A percentile compares a stretch with the other conserved stretches of the same genome.
These are phyloP conservation scores for Zelleria hepariella DNA, from an alignment of 2,888 invertebrate genomes.

Conservation along the genomic window DNA sequence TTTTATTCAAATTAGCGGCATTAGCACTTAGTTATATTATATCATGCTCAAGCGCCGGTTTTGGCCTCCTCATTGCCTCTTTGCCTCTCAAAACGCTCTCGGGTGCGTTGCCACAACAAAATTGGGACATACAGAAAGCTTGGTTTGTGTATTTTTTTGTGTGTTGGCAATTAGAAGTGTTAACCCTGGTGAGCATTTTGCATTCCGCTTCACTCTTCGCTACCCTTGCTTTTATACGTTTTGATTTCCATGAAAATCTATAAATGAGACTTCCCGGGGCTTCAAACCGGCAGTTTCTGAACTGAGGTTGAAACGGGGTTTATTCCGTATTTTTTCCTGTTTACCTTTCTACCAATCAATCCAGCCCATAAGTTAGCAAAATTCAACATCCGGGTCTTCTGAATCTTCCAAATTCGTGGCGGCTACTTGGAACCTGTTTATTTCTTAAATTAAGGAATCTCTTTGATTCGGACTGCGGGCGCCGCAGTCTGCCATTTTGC, in stretches of 20 bases:
- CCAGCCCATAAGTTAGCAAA: too few relatives aligned
- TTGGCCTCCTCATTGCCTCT: not conserved
- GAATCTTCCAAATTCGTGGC: not conserved
- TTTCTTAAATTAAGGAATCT: conserved; percentile 1
- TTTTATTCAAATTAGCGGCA: not conserved
- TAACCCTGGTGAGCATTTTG: too few relatives aligned
- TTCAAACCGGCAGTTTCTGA: too few relatives aligned
- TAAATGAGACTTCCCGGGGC: too few relatives aligned
- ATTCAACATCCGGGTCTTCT: too few relatives aligned
- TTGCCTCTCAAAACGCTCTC: not conserved
- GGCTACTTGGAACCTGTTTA: not conserved
- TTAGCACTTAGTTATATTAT: not conserved
- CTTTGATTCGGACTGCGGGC: conserved; percentile 2
- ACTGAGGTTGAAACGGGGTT: too few relatives aligned
- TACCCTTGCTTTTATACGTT: too few relatives aligned
- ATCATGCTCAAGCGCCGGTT: not conserved
- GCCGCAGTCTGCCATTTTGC: conserved; percentile 1
- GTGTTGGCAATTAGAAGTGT: too few relatives aligned
- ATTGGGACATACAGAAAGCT: not conserved
- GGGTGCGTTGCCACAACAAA: not conserved
- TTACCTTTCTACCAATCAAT: too few relatives aligned
- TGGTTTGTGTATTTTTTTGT: not conserved
- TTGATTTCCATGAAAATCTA: too few relatives aligned
- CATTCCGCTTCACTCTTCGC: too few relatives aligned
- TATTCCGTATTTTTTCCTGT: too few relatives aligned